Evolutionary conservation across 2,888 invertebrate genomes (phyloP).

Genomic region (Noctuana brunneofusca): DNA sequence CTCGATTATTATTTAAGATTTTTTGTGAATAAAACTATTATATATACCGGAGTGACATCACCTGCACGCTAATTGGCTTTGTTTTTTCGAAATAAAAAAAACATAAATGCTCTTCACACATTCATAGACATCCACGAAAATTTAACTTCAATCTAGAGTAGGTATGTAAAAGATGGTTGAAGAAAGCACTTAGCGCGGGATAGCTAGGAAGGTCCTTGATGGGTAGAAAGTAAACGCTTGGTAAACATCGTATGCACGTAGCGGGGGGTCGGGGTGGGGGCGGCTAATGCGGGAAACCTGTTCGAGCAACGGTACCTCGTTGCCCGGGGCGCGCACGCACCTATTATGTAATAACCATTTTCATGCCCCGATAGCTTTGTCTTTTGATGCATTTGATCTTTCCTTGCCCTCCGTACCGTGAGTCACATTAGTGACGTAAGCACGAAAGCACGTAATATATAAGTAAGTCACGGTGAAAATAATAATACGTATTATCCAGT

Average conservation of each 20-base stretch:
- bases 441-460: not conserved
- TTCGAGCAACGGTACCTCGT: conserved; percentile 74
- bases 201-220: conserved; percentile 73
- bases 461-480: not conserved
- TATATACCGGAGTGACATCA: too few relatives aligned
- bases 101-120: too few relatives aligned
- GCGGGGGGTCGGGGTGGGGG: conserved; percentile 43
- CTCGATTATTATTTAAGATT: too few relatives aligned
- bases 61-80: too few relatives aligned
- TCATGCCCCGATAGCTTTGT: conserved; percentile 56
- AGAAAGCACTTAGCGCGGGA: conserved; percentile 43
- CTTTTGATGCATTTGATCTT: conserved; percentile 38
- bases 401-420: conserved; percentile 1
- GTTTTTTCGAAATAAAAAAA: too few relatives aligned
- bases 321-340: conserved; percentile 67
- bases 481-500: too few relatives aligned
- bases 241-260: conserved; percentile 59
- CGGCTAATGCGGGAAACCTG: conserved; percentile 69
- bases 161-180: conserved; percentile 18
- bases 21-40: too few relatives aligned
- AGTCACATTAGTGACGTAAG: conserved; percentile 15
- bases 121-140: not conserved
- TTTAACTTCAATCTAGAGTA: conserved; percentile 1
- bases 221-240: conserved; percentile 79
- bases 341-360: conserved; percentile 79